Evolutionary conservation across 2,888 invertebrate genomes (phyloP).

Genomic region (Polymixis lichenea): DNA sequence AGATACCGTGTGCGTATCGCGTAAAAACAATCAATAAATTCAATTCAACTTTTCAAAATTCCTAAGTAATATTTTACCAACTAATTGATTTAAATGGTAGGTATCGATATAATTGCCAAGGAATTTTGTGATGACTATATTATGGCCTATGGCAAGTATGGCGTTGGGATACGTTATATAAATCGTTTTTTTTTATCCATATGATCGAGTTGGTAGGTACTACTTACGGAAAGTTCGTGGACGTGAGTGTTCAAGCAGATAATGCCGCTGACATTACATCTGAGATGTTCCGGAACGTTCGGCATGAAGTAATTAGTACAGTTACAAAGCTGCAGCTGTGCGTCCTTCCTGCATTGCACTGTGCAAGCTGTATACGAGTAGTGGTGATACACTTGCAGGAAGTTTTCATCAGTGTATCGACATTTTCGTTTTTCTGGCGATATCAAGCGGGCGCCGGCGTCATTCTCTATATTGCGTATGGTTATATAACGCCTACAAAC

Average conservation of each 20-base stretch:
- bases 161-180: background rate
- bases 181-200: background rate
- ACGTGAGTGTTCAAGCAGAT: constrained; percentile 92
- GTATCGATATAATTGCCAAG: background rate
- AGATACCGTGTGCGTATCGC: background rate
- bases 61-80: background rate
- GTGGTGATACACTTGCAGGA: constrained; percentile 89
- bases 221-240: constrained; percentile 91
- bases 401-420: constrained; percentile 93
- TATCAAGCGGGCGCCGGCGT: constrained; percentile 91
- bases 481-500: constrained; percentile 88
- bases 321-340: constrained; percentile 92
- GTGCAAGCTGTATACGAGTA: constrained; percentile 94
- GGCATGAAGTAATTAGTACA: constrained; percentile 94
- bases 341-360: constrained; percentile 93
- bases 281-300: constrained; percentile 89
- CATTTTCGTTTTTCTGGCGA: constrained; percentile 93
- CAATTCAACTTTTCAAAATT: background rate
- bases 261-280: constrained; percentile 92
- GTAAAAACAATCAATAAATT: background rate
- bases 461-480: constrained; percentile 92
- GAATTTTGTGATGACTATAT: constrained; percentile 5
- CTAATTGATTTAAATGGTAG: background rate
- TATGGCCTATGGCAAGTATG: background rate
- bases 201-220: too few relatives aligned